Conservation (phyloP, 2,797 vertebrate genomes). For the Sebastes matsubarae region DNA sequence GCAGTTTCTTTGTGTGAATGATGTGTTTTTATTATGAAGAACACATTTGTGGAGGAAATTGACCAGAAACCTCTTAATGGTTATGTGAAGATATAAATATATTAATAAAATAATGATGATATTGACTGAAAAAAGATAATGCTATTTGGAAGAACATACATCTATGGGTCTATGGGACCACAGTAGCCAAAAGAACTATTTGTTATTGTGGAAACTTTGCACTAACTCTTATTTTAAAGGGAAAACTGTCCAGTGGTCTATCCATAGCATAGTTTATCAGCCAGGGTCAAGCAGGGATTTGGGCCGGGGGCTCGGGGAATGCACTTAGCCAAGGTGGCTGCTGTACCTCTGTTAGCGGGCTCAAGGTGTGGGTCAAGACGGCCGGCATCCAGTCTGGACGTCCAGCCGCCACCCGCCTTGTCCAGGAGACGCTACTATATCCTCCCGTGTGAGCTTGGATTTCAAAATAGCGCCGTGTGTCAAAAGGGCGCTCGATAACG, state of each 20-base stretch:
- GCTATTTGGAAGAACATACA: neutral
- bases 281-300: conserved; percentile 82
- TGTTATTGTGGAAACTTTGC: conserved; percentile 23
- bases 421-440: conserved; percentile 47
- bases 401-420: conserved; percentile 49
- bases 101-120: neutral
- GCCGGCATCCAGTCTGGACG: conserved; percentile 58
- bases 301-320: conserved; percentile 77
- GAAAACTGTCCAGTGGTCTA: conserved; percentile 59
- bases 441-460: conserved; percentile 16
- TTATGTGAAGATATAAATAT: neutral
- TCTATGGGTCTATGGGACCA: neutral
- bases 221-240: conserved; percentile 45
- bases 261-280: conserved; percentile 83
- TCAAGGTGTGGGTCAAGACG: conserved; percentile 72
- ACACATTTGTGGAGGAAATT: neutral
- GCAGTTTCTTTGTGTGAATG: neutral
- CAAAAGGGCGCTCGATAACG: conserved; percentile 52
- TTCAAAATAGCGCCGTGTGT: conserved; percentile 64
- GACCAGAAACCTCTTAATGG: neutral
- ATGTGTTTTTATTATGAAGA: neutral
- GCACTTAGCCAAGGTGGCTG: conserved; percentile 83
- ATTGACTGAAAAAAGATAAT: neutral
- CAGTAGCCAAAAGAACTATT: neutral
- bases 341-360: conserved; percentile 73